phyloP scores from a whole-genome alignment of 2,888 invertebrate species.

The Rhopalosiphum nymphaeae region DNA sequence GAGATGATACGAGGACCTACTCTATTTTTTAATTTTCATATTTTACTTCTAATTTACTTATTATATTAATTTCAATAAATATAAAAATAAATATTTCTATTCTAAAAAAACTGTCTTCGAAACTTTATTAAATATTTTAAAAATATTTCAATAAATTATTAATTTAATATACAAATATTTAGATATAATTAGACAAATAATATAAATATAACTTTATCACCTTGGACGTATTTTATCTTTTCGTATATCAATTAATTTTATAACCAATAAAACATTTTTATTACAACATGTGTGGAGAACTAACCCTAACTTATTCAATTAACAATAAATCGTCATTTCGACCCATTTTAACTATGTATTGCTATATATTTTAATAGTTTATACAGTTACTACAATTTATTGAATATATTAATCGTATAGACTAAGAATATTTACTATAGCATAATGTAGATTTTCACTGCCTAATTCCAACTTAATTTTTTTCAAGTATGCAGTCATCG shows the following conservation, averaged over 20 bases:
- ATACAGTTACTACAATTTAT: neutral
- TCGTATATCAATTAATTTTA: neutral
- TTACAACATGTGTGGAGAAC: no score
- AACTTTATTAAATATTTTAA: neutral
- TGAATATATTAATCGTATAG: neutral
- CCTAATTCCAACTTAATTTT: slow-evolving; percentile 90
- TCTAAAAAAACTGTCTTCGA: neutral
- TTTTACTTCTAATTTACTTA: neutral
- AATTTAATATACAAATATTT: no score
- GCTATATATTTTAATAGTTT: neutral
- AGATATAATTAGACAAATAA: no score
- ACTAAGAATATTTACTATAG: slow-evolving; percentile 75
- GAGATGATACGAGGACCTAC: neutral
- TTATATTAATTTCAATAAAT: neutral
- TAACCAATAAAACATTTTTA: neutral
- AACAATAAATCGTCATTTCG: neutral
- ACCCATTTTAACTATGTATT: neutral
- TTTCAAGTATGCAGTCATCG: slow-evolving; percentile 86
- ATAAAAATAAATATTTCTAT: neutral
- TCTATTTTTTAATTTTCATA: neutral
- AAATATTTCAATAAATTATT: no score
- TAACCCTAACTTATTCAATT: neutral
- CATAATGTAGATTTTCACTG: slow-evolving; percentile 84
- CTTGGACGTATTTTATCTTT: neutral
- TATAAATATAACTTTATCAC: no score